Evolutionary conservation across 2,888 invertebrate genomes (phyloP).

Genomic region (Agrotis exclamationis): DNA sequence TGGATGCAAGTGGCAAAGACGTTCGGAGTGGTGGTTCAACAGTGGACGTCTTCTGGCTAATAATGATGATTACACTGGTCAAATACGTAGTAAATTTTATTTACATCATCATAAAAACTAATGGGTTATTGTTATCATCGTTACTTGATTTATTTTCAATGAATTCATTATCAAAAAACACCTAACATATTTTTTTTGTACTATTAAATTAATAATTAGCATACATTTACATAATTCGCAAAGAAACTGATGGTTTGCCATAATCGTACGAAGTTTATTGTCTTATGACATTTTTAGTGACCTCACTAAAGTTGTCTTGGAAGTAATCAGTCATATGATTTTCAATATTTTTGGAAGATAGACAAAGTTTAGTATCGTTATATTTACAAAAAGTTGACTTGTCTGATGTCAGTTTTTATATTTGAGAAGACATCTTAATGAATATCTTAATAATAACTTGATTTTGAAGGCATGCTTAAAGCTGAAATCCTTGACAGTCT

Average conservation of each 20-base stretch:
- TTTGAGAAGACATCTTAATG: neutral
- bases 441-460: neutral
- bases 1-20: too few species aligned
- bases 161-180: conserved; percentile 2
- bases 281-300: conserved; percentile 24
- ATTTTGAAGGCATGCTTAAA: neutral
- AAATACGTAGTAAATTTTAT: too few species aligned
- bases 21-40: too few species aligned
- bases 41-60: too few species aligned
- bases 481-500: too few species aligned
- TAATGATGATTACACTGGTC: too few species aligned
- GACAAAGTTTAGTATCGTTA: neutral
- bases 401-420: neutral
- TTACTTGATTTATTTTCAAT: neutral
- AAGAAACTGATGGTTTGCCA: conserved; percentile 14
- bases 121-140: neutral
- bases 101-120: too few species aligned
- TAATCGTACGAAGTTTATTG: conserved; percentile 7
- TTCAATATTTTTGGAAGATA: neutral
- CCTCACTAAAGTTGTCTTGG: conserved; percentile 18
- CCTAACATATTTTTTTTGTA: neutral
- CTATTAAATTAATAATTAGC: neutral
- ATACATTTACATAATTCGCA: conserved; percentile 27
- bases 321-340: conserved; percentile 31
- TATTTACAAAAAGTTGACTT: neutral